phyloP scores from a whole-genome alignment of 2,797 vertebrate species.

The Hippocampus kuda region DNA sequence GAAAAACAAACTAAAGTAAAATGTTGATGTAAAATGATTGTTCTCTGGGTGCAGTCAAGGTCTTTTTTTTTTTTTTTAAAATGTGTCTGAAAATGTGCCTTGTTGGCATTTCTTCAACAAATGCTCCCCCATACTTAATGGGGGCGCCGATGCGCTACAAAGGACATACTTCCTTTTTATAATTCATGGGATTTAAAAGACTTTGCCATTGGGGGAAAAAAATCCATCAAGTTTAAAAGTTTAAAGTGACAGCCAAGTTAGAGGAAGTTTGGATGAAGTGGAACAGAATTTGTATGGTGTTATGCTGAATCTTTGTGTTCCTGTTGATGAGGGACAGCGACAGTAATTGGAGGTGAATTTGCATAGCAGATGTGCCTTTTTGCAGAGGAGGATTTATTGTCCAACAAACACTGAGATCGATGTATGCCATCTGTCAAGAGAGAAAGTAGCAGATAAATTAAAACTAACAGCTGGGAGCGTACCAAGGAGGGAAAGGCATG shows the following conservation, averaged over 20 bases:
- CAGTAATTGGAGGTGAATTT: constrained; percentile 47
- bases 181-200: background rate
- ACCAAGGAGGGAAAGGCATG: constrained; percentile 34
- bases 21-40: background rate
- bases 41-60: background rate
- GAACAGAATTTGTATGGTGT: constrained; percentile 19
- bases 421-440: constrained; percentile 46
- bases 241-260: constrained; percentile 11
- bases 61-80: background rate
- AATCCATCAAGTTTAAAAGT: background rate
- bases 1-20: background rate
- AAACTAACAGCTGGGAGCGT: constrained; percentile 42
- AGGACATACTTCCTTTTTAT: background rate
- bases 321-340: constrained; percentile 38
- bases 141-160: background rate
- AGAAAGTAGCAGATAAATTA: constrained; percentile 41
- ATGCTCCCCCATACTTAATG: too few species aligned
- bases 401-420: constrained; percentile 43
- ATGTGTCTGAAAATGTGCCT: background rate
- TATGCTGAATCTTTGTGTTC: constrained; percentile 32
- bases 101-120: background rate
- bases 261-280: constrained; percentile 9
- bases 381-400: constrained; percentile 39
- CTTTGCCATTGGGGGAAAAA: background rate
- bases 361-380: constrained; percentile 55